Percentiles rank a stretch among this genome's conserved stretches.
Conservation (phyloP, 2,888 invertebrate genomes). For the Homarus gammarus region DNA sequence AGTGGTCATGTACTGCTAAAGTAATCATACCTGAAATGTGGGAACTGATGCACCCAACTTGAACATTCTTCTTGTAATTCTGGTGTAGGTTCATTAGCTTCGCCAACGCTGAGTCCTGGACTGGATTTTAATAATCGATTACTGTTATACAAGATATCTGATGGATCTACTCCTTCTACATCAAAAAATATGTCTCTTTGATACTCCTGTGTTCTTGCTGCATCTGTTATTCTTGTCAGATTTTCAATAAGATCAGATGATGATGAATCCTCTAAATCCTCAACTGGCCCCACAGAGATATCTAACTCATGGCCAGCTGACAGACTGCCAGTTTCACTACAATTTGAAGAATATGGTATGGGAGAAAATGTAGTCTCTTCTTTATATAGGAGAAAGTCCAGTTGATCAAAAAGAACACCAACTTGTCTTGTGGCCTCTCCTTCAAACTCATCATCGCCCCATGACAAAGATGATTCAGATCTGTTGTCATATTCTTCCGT, state of each 20-base stretch:
- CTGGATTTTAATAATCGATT: slow-evolving; percentile 22
- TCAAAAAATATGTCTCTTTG: slow-evolving; percentile 13
- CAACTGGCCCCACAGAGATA: not conserved
- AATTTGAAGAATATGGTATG: slow-evolving; percentile 22
- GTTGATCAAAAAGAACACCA: slow-evolving; percentile 70
- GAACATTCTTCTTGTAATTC: slow-evolving; percentile 64
- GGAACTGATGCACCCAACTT: slow-evolving; percentile 63
- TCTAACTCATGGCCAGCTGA: not conserved
- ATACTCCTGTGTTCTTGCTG: not conserved
- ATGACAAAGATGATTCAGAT: slow-evolving; percentile 74
- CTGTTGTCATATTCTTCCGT: slow-evolving; percentile 62
- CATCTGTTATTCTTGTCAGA: slow-evolving; percentile 12
- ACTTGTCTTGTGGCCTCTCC: slow-evolving; percentile 75
- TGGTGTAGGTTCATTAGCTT: slow-evolving; percentile 27
- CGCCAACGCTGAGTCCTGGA: not conserved
- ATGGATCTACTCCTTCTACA: slow-evolving; percentile 13
- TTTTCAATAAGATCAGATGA: slow-evolving; percentile 16
- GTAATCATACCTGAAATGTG: slow-evolving; percentile 62
- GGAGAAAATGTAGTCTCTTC: slow-evolving; percentile 37
- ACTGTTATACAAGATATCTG: slow-evolving; percentile 34
- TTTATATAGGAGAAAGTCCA: slow-evolving; percentile 67
- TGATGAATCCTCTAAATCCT: not conserved
- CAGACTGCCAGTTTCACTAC: not conserved
- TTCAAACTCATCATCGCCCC: slow-evolving; percentile 76
- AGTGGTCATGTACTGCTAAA: too few relatives aligned